Conservation (phyloP, 2,888 invertebrate genomes). For the Rhagophthalmus giganteus region DNA sequence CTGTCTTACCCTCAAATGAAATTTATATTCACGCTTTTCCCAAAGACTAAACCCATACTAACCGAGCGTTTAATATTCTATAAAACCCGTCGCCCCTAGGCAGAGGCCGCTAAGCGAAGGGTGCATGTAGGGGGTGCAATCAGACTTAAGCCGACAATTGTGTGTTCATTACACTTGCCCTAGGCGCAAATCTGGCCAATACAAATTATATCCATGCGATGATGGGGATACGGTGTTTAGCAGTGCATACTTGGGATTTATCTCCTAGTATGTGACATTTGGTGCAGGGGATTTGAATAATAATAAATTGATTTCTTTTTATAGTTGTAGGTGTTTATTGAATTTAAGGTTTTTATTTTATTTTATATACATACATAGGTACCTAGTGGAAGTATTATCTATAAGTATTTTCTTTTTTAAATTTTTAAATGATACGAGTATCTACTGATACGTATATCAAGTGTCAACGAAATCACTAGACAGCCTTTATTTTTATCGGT, state of each 20-base stretch:
- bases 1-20: conserved; percentile 3
- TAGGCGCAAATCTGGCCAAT: conserved; percentile 58
- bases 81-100: conserved; percentile 47
- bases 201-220: conserved; percentile 56
- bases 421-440: too few relatives aligned
- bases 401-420: too few relatives aligned
- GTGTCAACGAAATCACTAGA: too few relatives aligned
- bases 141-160: conserved; percentile 58
- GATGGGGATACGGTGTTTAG: conserved; percentile 36
- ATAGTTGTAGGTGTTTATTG: too few relatives aligned
- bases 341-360: too few relatives aligned
- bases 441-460: too few relatives aligned
- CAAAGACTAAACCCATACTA: conserved; percentile 46
- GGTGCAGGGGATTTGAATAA: conserved; percentile 50
- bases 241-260: conserved; percentile 38
- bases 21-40: conserved; percentile 36
- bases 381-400: too few relatives aligned
- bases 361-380: too few relatives aligned
- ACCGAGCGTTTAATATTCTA: conserved; percentile 54
- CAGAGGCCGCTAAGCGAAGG: conserved; percentile 24
- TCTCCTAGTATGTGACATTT: conserved; percentile 45
- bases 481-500: too few relatives aligned
- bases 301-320: not conserved
- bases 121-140: conserved; percentile 50
- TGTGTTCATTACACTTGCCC: conserved; percentile 57